phyloP scores from a whole-genome alignment of 2,113 vertebrate species.

The Hucho hucho region DNA sequence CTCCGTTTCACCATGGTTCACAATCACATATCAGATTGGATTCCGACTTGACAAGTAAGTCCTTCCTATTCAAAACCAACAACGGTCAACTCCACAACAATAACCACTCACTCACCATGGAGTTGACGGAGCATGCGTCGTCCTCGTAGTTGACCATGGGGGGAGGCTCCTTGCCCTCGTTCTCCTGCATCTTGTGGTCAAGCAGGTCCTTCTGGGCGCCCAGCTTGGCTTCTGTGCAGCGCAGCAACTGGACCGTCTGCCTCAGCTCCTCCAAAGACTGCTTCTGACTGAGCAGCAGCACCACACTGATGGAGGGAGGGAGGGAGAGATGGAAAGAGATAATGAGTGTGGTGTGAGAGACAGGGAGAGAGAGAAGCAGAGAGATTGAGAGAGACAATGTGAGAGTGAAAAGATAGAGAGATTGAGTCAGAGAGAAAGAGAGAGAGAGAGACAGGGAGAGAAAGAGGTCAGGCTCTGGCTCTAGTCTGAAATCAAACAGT shows the following conservation, averaged over 20 bases:
- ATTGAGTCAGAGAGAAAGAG: conserved; percentile 12
- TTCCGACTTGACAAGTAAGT: background rate
- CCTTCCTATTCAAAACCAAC: background rate
- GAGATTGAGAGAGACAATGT: conserved; percentile 42
- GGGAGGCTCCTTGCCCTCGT: conserved; percentile 87
- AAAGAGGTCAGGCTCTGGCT: background rate
- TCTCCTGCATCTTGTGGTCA: conserved; percentile 87
- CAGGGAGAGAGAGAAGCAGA: conserved; percentile 7
- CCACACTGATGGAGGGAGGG: conserved; percentile 68
- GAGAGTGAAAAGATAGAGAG: conserved; percentile 12
- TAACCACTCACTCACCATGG: conserved; percentile 73
- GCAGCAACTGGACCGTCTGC: conserved; percentile 89
- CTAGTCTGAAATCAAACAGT: background rate
- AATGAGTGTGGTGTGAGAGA: background rate
- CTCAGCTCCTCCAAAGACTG: conserved; percentile 89
- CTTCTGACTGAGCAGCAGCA: conserved; percentile 88
- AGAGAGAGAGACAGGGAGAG: conserved; percentile 11
- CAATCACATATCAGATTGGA: background rate
- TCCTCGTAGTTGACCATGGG: conserved; percentile 93
- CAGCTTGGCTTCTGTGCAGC: conserved; percentile 85
- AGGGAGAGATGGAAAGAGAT: conserved; percentile 34
- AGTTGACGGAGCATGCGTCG: conserved; percentile 90
- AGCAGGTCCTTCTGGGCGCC: conserved; percentile 88
- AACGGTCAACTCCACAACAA: background rate
- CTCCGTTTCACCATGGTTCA: too few species aligned